Evolutionary conservation across 1,140 invertebrate species (phyloP).

Genomic region (Bombus polaris): DNA sequence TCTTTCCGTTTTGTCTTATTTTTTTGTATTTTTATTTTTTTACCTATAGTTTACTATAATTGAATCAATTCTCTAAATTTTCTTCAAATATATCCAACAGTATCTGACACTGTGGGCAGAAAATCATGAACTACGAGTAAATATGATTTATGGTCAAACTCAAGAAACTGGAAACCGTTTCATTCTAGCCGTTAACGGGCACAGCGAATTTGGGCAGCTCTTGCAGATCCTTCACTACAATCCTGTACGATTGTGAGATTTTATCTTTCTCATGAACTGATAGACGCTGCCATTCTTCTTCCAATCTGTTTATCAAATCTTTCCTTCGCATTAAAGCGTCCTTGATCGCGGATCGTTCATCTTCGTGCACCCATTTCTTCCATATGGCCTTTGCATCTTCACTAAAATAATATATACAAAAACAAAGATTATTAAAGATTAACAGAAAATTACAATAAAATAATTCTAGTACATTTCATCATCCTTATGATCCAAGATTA

Average conservation of each 20-base stretch:
- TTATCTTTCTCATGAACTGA: constrained; percentile 73
- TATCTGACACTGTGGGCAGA: background rate
- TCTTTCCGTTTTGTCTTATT: background rate
- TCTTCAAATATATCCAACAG: background rate
- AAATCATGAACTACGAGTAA: background rate
- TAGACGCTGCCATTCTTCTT: constrained; percentile 75
- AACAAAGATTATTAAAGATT: background rate
- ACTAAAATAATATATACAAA: constrained; percentile 47
- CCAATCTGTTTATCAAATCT: constrained; percentile 67
- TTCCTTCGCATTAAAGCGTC: constrained; percentile 62
- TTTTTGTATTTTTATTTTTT: background rate
- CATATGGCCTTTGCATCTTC: constrained; percentile 77
- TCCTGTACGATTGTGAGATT: constrained; percentile 65
- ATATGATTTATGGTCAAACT: background rate
- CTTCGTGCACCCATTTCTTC: constrained; percentile 76
- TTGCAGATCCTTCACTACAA: constrained; percentile 57
- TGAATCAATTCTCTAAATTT: background rate
- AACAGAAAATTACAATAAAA: background rate
- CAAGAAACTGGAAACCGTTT: background rate
- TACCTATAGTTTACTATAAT: background rate
- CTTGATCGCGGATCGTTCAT: constrained; percentile 62
- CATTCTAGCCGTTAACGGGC: background rate
- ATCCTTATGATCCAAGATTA: background rate
- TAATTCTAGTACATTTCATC: background rate
- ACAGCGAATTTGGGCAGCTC: constrained; percentile 60